Evolutionary conservation across 1,140 invertebrate species (phyloP).

Genomic region (Olivierus martensii): DNA sequence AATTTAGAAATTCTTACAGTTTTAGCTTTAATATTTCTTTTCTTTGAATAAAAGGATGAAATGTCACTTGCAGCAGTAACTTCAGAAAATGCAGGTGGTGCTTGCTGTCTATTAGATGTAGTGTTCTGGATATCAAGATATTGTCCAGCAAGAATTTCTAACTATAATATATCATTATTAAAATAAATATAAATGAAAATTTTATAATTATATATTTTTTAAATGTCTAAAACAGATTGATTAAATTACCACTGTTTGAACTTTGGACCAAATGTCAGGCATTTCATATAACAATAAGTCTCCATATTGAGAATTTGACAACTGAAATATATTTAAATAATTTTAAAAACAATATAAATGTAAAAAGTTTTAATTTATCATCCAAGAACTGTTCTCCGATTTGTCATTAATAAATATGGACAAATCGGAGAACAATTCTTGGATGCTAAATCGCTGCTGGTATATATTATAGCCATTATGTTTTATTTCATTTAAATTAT

Average conservation of each 20-base stretch:
- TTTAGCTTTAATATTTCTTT: constrained; percentile 44
- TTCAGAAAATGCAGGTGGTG: constrained; percentile 39
- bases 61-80: constrained; percentile 40
- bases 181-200: constrained; percentile 6
- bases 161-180: constrained; percentile 36
- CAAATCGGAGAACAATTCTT: too few relatives aligned
- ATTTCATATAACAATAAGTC: constrained; percentile 44
- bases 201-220: background rate
- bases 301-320: too few relatives aligned
- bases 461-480: too few relatives aligned
- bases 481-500: too few relatives aligned
- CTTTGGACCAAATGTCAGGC: constrained; percentile 72
- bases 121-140: constrained; percentile 67
- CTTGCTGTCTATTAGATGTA: constrained; percentile 41
- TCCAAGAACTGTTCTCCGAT: too few relatives aligned
- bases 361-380: background rate
- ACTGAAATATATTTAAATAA: background rate
- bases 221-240: too few relatives aligned
- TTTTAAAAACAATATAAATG: background rate
- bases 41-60: constrained; percentile 47
- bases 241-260: constrained; percentile 63
- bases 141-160: constrained; percentile 55
- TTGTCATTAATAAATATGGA: too few relatives aligned
- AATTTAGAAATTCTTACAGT: constrained; percentile 20
- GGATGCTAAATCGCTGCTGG: too few relatives aligned